phyloP scores from a whole-genome alignment of 2,113 vertebrate genomes.

The Sander lucioperca region DNA sequence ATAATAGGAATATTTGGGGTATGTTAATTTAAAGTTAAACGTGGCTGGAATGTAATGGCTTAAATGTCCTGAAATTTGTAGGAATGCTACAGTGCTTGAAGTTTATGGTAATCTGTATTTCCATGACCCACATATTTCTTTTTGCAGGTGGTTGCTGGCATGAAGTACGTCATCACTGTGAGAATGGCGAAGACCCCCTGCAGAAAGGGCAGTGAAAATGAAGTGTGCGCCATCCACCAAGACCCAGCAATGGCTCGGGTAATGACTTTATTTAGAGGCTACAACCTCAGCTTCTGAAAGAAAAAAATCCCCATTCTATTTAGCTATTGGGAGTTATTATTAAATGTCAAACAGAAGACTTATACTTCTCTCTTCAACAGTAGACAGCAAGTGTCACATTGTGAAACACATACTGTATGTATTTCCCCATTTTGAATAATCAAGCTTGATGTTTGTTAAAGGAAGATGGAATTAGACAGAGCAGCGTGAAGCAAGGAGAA shows the following conservation, averaged over 20 bases:
- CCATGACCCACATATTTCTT: background rate
- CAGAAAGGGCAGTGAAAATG: conserved; percentile 43
- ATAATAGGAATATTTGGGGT: background rate
- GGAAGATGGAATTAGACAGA: background rate
- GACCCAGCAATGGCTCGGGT: conserved; percentile 19
- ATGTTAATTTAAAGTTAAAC: background rate
- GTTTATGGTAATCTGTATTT: background rate
- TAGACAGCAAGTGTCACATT: background rate
- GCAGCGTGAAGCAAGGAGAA: background rate
- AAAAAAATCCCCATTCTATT: background rate
- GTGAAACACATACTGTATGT: background rate
- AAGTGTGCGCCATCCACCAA: conserved; percentile 22
- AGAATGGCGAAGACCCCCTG: conserved; percentile 72
- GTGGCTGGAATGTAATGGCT: background rate
- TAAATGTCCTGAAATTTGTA: background rate
- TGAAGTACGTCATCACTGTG: conserved; percentile 74
- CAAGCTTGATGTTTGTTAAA: background rate
- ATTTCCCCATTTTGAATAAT: background rate
- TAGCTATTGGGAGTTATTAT: background rate
- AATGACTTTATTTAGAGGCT: conserved; percentile 16
- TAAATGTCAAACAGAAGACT: background rate
- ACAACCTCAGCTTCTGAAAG: background rate
- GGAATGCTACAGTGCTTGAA: background rate
- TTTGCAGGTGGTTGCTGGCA: conserved; percentile 75
- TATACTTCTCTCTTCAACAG: background rate